Evolutionary conservation across 2,113 vertebrate species (phyloP), one percentile per base, ranked within the genome.

Genomic region (Willisornis vidua): DNA sequence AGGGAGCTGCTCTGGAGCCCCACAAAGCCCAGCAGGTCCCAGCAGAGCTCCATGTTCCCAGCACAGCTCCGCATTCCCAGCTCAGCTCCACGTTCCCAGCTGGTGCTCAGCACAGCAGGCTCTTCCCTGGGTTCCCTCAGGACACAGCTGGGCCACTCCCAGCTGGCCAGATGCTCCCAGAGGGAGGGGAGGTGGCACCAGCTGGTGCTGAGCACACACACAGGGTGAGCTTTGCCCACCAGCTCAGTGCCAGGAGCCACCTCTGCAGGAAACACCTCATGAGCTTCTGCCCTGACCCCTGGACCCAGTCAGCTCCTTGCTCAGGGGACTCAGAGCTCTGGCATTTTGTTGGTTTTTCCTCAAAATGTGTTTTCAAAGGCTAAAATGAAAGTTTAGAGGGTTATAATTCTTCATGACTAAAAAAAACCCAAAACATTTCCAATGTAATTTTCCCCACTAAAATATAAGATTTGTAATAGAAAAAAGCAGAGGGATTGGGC

Each of bases 111-210:
- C 26, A 33, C 28, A 3, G 17, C 51, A 3, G 61, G 33, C 66
- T 61, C 28, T 26, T 23, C 7, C 92, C 63, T 6, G 67, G 26
- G 0, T 55, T 25, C 45, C 49, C 48, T 45, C 46, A 49, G 81
- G 33, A 6, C 61, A 4, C 63, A 73, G 51, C 51, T 76, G 77
- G 46, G 45, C 33, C 6, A 1, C 29, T 31, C 55, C 19, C 83
- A 72, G 77, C 91, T 93, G 93, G 73, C 91, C 96, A 91, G 92
- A 87, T 95, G 89, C 82, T 79, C 55, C 3, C 2, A 4, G 39
- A 10, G 41, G 61, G 11, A 54, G 37, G 29, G 59, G 39, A 59
- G 10, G 31, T 10, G 43, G 29, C 78, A 12, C 14, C 3, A 3
- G 43, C 73, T 71, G 45, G 18, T 24, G 46, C 29, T 75, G 81